These are phyloP conservation scores for Australoheros scitulus DNA, from an alignment of 2,113 vertebrate genomes.

Conservation along the genomic window DNA sequence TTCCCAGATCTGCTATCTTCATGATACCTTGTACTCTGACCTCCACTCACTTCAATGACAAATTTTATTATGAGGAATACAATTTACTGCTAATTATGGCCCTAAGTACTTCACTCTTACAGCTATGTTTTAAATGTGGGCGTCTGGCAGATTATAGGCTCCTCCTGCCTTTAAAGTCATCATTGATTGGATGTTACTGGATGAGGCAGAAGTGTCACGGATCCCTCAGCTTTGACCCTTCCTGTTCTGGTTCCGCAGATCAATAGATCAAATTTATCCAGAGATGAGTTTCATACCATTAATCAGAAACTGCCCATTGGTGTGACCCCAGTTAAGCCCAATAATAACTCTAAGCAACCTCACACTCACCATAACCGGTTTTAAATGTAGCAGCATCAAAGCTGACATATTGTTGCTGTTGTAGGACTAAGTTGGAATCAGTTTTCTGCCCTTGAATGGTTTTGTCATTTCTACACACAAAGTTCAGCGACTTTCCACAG, in stretches of 20 bases:
- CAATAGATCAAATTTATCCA: constrained; percentile 66
- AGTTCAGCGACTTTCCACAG: constrained; percentile 2
- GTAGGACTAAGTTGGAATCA: constrained; percentile 1
- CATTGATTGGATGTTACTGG: constrained; percentile 72
- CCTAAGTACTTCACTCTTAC: constrained; percentile 51
- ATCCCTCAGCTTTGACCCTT: constrained; percentile 62
- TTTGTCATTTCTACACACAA: constrained; percentile 44
- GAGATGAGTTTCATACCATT: constrained; percentile 61
- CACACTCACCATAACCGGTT: constrained; percentile 5
- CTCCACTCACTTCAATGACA: constrained; percentile 52
- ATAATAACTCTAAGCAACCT: constrained; percentile 42
- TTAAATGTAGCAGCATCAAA: constrained; percentile 31
- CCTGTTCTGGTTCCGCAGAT: constrained; percentile 63
- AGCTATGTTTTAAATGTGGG: constrained; percentile 43
- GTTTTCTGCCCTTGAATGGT: constrained; percentile 27
- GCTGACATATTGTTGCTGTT: constrained; percentile 20
- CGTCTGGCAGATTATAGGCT: constrained; percentile 43
- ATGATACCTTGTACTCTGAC: constrained; percentile 23
- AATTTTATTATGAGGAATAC: constrained; percentile 44
- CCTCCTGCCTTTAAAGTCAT: constrained; percentile 64
- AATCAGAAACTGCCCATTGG: constrained; percentile 45
- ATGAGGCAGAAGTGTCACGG: constrained; percentile 56
- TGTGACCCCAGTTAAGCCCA: constrained; percentile 48
- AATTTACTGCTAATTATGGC: constrained; percentile 60
- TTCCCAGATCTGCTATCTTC: constrained; percentile 9